These are phyloP conservation scores for Miltochrista miniata DNA, from an alignment of 2,888 invertebrate genomes.

Conservation along the genomic window DNA sequence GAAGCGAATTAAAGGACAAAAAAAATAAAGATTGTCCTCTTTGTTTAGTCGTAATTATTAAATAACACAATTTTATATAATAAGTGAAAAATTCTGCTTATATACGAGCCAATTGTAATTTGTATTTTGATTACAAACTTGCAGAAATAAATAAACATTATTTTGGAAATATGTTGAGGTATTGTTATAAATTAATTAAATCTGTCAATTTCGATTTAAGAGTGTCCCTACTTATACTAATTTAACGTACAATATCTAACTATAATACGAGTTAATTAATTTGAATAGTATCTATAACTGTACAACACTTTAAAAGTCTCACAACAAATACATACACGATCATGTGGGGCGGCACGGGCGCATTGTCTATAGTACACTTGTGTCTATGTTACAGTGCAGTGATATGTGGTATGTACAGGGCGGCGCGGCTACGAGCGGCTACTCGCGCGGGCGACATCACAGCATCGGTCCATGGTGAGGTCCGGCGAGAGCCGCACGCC, in stretches of 20 bases:
- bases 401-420: slow-evolving; percentile 78
- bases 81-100: slow-evolving; percentile 1
- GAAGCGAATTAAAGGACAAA: too few species aligned
- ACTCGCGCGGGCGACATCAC: slow-evolving; percentile 56
- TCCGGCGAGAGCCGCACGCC: slow-evolving; percentile 77
- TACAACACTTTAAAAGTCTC: slow-evolving; percentile 78
- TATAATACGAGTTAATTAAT: slow-evolving; percentile 73
- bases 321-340: slow-evolving; percentile 65
- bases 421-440: slow-evolving; percentile 33
- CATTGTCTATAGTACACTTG: slow-evolving; percentile 59
- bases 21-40: too few species aligned
- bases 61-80: neutral
- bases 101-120: slow-evolving; percentile 22
- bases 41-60: too few species aligned
- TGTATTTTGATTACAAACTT: slow-evolving; percentile 21
- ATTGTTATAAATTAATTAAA: slow-evolving; percentile 68
- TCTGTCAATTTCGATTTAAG: slow-evolving; percentile 76
- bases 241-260: slow-evolving; percentile 65
- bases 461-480: slow-evolving; percentile 71
- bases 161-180: slow-evolving; percentile 42
- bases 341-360: slow-evolving; percentile 46
- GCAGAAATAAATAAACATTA: slow-evolving; percentile 37
- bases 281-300: slow-evolving; percentile 74
- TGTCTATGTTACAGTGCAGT: slow-evolving; percentile 63
- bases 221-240: slow-evolving; percentile 76